These are phyloP conservation scores for Sebastes dallii DNA, from an alignment of 2,797 vertebrate species.

Conservation along the genomic window DNA sequence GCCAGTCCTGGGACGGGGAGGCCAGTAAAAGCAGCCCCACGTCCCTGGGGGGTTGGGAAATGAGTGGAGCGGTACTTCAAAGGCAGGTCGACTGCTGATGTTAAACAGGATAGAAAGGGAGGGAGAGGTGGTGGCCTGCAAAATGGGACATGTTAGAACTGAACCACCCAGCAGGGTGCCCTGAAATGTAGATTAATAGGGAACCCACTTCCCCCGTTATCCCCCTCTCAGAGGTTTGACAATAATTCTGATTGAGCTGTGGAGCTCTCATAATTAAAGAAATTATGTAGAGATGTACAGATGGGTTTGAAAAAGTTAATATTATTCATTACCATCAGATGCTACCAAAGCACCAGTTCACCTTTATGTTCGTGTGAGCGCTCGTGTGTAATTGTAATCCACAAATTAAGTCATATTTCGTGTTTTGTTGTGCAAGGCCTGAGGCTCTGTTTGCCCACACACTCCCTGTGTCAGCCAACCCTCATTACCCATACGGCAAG, in stretches of 20 bases:
- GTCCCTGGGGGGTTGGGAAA: constrained; percentile 67
- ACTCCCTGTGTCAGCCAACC: constrained; percentile 2
- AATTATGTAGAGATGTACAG: constrained; percentile 22
- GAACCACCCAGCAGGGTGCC: constrained; percentile 68
- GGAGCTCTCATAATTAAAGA: constrained; percentile 38
- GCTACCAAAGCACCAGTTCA: neutral
- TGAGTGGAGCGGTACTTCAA: constrained; percentile 72
- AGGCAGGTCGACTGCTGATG: constrained; percentile 70
- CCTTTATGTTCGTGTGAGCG: neutral
- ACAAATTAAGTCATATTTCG: neutral
- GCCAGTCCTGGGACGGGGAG: constrained; percentile 58
- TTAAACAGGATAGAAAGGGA: constrained; percentile 73
- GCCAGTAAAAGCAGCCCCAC: constrained; percentile 64
- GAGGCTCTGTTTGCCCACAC: constrained; percentile 29
- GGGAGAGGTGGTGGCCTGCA: constrained; percentile 59
- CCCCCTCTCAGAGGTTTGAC: constrained; percentile 33
- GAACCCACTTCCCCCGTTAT: constrained; percentile 19
- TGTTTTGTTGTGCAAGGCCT: constrained; percentile 6
- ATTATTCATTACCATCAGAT: neutral
- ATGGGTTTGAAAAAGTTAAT: neutral
- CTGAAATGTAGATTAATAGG: constrained; percentile 78
- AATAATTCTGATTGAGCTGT: constrained; percentile 50
- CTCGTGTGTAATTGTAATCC: neutral
- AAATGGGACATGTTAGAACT: constrained; percentile 76
- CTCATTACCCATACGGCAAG: constrained; percentile 19